phyloP scores from a whole-genome alignment of 2,797 vertebrate species.

The Pseudochirops corinnae region DNA sequence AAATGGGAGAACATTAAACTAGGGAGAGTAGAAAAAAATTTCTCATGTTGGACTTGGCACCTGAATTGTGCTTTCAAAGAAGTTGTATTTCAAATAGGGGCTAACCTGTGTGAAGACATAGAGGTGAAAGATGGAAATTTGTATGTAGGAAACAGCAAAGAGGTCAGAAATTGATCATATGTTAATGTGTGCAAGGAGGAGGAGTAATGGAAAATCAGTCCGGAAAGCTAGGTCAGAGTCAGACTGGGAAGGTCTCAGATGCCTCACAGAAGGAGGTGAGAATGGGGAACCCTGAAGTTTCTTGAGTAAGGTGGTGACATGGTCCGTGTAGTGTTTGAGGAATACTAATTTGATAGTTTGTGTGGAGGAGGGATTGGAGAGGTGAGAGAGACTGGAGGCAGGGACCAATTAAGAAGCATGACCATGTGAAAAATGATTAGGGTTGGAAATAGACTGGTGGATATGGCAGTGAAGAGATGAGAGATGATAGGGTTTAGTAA shows the following conservation, averaged over 20 bases:
- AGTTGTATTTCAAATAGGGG: background rate
- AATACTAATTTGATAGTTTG: background rate
- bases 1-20: background rate
- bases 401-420: background rate
- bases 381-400: background rate
- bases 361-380: background rate
- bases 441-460: background rate
- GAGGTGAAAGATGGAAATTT: no score
- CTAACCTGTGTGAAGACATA: background rate
- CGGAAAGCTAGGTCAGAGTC: background rate
- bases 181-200: no score
- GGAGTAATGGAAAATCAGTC: background rate
- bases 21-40: background rate
- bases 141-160: no score
- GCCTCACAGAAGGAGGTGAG: background rate
- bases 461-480: background rate
- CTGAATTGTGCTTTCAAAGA: conserved; percentile 2
- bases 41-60: background rate
- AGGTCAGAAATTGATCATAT: no score
- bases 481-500: background rate
- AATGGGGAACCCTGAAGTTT: background rate
- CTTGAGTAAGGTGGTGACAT: background rate
- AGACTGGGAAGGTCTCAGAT: background rate
- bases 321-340: background rate
- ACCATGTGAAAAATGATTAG: background rate